Evolutionary conservation across 2,113 vertebrate species (phyloP).

Genomic region (Carollia perspicillata): DNA sequence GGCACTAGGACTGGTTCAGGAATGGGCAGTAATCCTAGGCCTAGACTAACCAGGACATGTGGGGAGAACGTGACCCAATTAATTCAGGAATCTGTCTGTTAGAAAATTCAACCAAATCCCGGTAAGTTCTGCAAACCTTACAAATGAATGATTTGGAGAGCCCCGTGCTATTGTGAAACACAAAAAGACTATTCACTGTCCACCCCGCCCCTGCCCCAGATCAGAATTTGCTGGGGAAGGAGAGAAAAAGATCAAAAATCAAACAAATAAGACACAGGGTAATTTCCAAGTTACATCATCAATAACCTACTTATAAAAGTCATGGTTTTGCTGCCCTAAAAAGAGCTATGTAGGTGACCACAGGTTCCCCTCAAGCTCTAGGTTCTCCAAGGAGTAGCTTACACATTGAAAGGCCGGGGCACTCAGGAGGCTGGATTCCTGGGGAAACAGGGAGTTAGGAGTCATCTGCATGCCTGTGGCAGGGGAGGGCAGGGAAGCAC

Average conservation of each 20-base stretch:
- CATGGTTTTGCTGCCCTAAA: constrained; percentile 13
- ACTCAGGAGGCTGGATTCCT: background rate
- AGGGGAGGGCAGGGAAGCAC: background rate
- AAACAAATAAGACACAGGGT: background rate
- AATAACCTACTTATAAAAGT: constrained; percentile 28
- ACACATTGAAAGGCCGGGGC: background rate
- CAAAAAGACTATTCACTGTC: background rate
- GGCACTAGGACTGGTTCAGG: background rate
- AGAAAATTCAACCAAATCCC: background rate
- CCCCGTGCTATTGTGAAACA: background rate
- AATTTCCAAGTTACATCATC: constrained; percentile 47
- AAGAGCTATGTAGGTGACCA: background rate
- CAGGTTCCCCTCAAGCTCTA: background rate
- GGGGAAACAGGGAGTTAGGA: background rate
- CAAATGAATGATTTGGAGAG: background rate
- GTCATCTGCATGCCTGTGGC: background rate
- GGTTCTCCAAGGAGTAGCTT: background rate
- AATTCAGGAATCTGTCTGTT: background rate
- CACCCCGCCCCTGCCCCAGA: too few species aligned
- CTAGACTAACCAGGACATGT: background rate
- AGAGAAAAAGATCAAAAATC: background rate
- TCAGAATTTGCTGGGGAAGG: background rate
- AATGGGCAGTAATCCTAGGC: background rate
- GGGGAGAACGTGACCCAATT: background rate
- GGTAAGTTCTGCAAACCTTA: background rate